A percentile compares a stretch with the other conserved stretches of the same genome.
Evolutionary conservation across 2,797 vertebrate genomes (phyloP).

Genomic region (Oreochromis mossambicus): DNA sequence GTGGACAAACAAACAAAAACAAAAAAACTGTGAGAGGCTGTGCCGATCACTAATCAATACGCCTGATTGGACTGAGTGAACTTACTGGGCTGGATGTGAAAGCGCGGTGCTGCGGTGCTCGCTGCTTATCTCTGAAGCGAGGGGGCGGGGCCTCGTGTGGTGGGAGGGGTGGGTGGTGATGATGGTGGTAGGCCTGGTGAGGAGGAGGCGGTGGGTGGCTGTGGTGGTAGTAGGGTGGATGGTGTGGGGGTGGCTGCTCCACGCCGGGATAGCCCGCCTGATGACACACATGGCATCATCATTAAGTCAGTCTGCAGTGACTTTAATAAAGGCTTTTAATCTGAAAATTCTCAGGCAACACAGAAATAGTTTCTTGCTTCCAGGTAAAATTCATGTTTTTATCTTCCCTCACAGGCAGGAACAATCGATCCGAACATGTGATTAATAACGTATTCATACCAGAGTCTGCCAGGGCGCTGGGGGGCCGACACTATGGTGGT

Average conservation of each 20-base stretch:
- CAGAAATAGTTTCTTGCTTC: neutral
- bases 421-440: neutral
- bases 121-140: constrained; percentile 92
- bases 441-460: constrained; percentile 71
- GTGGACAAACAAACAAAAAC: neutral
- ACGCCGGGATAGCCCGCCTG: constrained; percentile 91
- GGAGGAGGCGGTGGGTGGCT: constrained; percentile 82
- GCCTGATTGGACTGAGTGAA: neutral
- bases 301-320: neutral
- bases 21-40: neutral
- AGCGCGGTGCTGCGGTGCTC: constrained; percentile 77
- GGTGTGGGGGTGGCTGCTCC: constrained; percentile 89
- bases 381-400: no score
- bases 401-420: neutral
- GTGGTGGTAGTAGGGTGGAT: constrained; percentile 90
- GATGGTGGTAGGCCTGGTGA: constrained; percentile 91
- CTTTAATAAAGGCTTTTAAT: neutral
- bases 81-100: constrained; percentile 76
- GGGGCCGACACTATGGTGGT: constrained; percentile 93
- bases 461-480: constrained; percentile 96
- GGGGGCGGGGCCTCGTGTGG: constrained; percentile 80
- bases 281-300: neutral
- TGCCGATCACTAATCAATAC: neutral
- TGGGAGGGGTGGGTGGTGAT: constrained; percentile 65
- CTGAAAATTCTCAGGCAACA: neutral